Evolutionary conservation across 2,888 invertebrate species (phyloP), one percentile per base, ranked within the genome.

Genomic region (Macrophya alboannulata): DNA sequence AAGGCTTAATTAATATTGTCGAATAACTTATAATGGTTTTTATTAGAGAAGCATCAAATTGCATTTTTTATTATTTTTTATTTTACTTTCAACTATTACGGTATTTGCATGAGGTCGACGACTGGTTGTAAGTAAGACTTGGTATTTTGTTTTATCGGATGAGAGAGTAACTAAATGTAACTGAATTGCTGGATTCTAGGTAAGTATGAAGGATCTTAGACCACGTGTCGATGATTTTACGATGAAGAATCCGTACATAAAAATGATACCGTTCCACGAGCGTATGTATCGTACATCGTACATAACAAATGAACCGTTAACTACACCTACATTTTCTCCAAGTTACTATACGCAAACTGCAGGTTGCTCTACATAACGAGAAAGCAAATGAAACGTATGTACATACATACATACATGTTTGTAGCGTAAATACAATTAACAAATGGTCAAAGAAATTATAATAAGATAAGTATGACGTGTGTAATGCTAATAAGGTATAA

Each of bases 301-400:
- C 12, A 21, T 37, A 77, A 51, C 31, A 55, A 55, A 55, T 77
- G 37, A 77, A 77, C 51, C 77, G 77, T 77, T 59, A 62, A 62
- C 8, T 59, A 62, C 59, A 81, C 59, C 59, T 59, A 59, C 59
- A 81, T 43, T 40, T 43, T 25, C 40, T 81, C 21, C 37, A 77
- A 31, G n/a, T 15, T 76, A 55, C 25, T 51, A 17, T 31, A n/a
- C 37, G 40, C 10, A 10, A 17, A n/a, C 17, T 51, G 59, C 59
- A 59, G 59, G 59, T 40, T 62, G 59, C 79, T 79, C 55, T 59
- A 59, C 55, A 79, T 79, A 59, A 59, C 37, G 40, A 59, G 55
- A 37, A 59, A 79, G 59, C 59, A n/a, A 31, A 51, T 74, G 25
- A 45, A 10, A 74, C 72, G 71, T 40, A 71, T 31, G 51, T 51